Conservation (phyloP, 1,140 invertebrate species). For the Stegodyphus dumicola region DNA sequence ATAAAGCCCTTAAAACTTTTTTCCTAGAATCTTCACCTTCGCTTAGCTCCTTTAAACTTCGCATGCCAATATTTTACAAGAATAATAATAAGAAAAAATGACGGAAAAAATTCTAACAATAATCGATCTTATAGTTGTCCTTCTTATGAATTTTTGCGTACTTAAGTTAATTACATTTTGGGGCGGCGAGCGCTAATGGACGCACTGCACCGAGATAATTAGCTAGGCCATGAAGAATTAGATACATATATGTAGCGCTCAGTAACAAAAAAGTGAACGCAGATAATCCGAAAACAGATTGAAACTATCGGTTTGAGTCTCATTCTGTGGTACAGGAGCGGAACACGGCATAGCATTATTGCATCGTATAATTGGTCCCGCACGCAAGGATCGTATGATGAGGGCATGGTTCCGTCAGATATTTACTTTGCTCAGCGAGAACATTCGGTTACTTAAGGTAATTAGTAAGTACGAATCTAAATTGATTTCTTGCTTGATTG, state of each 20-base stretch:
- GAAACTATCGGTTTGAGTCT: constrained; percentile 18
- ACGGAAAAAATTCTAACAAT: constrained; percentile 25
- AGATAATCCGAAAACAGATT: constrained; percentile 45
- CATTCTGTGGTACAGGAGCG: background rate
- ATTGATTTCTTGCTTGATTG: background rate
- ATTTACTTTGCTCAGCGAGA: background rate
- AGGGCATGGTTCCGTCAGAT: background rate
- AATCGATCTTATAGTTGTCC: constrained; percentile 54
- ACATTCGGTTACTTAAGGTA: background rate
- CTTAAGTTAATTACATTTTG: constrained; percentile 61
- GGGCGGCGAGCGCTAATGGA: constrained; percentile 53
- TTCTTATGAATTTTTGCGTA: constrained; percentile 60
- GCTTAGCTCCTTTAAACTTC: constrained; percentile 15
- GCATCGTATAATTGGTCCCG: constrained; percentile 1
- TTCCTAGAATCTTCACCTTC: constrained; percentile 22
- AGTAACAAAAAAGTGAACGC: constrained; percentile 16
- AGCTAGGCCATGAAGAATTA: constrained; percentile 46
- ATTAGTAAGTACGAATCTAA: background rate
- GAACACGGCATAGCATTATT: background rate
- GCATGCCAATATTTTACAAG: constrained; percentile 54
- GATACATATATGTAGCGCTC: constrained; percentile 34
- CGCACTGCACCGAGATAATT: constrained; percentile 53
- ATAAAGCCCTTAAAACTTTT: constrained; percentile 40
- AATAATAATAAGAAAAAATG: constrained; percentile 32
- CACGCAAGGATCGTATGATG: background rate